A percentile compares a stretch with the other conserved stretches of the same genome.
Evolutionary conservation across 2,113 vertebrate genomes (phyloP).

Genomic region (Ifrita kowaldi): DNA sequence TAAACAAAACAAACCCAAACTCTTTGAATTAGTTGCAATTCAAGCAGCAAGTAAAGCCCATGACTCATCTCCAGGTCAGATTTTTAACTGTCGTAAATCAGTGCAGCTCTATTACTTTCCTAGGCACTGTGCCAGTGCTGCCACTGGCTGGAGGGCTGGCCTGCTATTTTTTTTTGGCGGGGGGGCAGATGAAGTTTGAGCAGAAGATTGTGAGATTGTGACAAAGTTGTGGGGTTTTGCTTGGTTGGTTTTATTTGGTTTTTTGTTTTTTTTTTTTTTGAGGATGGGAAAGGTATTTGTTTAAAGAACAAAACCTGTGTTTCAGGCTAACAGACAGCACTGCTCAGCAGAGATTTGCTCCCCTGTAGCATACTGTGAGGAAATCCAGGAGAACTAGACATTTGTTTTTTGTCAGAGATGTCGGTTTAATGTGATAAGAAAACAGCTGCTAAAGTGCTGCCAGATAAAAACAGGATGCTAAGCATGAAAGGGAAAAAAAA

Average conservation of each 20-base stretch:
- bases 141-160: background rate
- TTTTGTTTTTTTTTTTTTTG: background rate
- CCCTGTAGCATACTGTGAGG: background rate
- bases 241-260: background rate
- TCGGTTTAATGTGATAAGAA: background rate
- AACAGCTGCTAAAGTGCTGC: background rate
- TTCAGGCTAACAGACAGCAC: background rate
- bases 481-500: background rate
- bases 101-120: background rate
- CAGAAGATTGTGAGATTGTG: background rate
- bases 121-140: background rate
- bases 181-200: background rate
- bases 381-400: background rate
- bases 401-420: background rate
- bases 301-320: background rate
- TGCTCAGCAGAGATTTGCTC: background rate
- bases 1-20: background rate
- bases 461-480: background rate
- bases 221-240: background rate
- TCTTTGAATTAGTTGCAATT: background rate
- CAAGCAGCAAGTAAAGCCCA: background rate
- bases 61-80: background rate
- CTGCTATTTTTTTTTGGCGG: background rate
- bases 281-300: background rate
- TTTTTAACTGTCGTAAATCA: background rate